These are phyloP conservation scores for Sclerurus mexicanus DNA, from an alignment of 2,113 vertebrate genomes.

Conservation along the genomic window DNA sequence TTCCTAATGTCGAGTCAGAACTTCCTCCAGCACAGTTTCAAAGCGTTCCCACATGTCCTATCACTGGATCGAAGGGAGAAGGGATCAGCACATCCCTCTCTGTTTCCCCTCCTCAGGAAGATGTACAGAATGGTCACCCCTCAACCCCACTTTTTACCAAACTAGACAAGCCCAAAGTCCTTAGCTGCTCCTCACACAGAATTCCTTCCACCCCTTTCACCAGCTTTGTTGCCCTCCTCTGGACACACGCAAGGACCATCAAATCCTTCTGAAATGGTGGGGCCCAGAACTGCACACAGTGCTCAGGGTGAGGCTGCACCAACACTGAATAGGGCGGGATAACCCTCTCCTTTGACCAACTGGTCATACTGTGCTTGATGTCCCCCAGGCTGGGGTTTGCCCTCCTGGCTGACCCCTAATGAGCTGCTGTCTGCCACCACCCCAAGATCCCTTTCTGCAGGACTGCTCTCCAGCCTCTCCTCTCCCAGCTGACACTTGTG, in stretches of 20 bases:
- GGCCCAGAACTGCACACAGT: not conserved
- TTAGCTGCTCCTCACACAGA: not conserved
- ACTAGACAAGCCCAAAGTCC: not conserved
- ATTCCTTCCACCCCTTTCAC: not conserved
- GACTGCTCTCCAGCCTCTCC: not conserved
- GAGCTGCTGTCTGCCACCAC: not conserved
- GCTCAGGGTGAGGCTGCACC: not conserved
- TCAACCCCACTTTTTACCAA: not conserved
- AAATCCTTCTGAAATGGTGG: not conserved
- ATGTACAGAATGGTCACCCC: not conserved
- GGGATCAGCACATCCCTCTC: not conserved
- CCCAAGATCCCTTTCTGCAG: not conserved
- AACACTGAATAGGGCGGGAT: not conserved
- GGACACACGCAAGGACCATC: not conserved
- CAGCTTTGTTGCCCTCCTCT: not conserved
- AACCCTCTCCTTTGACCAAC: not conserved
- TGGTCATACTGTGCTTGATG: not conserved
- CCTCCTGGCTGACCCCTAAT: not conserved
- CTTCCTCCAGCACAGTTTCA: not conserved
- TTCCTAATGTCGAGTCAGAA: not conserved
- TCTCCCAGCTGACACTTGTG: not conserved
- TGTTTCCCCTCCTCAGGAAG: not conserved
- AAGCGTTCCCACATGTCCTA: not conserved
- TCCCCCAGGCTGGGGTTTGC: not conserved
- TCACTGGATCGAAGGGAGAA: rapidly evolving